phyloP scores from a whole-genome alignment of 2,797 vertebrate genomes.

The Phataginus tricuspis region DNA sequence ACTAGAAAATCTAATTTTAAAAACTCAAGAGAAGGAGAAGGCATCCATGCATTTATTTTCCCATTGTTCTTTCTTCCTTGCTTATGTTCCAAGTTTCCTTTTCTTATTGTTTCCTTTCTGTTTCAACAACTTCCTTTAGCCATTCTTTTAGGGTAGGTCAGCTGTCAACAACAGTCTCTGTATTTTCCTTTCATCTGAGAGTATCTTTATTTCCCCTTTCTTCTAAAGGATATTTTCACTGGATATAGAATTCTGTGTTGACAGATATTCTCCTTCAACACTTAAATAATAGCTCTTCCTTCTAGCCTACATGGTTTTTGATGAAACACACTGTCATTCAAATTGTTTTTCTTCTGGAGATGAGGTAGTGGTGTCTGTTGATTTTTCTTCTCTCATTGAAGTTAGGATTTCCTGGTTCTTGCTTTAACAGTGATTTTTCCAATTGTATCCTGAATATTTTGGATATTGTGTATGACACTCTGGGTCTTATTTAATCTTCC shows the following conservation, averaged over 20 bases:
- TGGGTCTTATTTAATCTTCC: background rate
- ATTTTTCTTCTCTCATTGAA: background rate
- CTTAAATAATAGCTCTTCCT: background rate
- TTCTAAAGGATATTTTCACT: background rate
- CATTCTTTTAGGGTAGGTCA: background rate
- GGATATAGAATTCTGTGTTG: background rate
- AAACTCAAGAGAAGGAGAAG: background rate
- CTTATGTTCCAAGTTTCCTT: background rate
- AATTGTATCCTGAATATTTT: background rate
- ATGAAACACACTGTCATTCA: background rate
- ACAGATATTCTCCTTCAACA: background rate
- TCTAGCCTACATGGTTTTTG: background rate
- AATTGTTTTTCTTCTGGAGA: background rate
- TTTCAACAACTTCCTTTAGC: background rate
- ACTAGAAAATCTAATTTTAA: background rate
- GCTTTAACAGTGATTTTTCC: background rate
- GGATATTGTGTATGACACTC: background rate
- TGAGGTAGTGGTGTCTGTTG: background rate
- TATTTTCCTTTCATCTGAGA: background rate
- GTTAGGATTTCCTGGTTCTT: background rate
- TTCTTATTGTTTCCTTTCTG: conserved; percentile 17
- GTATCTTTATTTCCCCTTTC: background rate
- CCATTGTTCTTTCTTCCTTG: background rate
- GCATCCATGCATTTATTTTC: background rate
- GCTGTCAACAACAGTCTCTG: background rate